Base-by-base conservation (phyloP, 2,113 vertebrate genomes). In the Noturus placidus region DNA sequence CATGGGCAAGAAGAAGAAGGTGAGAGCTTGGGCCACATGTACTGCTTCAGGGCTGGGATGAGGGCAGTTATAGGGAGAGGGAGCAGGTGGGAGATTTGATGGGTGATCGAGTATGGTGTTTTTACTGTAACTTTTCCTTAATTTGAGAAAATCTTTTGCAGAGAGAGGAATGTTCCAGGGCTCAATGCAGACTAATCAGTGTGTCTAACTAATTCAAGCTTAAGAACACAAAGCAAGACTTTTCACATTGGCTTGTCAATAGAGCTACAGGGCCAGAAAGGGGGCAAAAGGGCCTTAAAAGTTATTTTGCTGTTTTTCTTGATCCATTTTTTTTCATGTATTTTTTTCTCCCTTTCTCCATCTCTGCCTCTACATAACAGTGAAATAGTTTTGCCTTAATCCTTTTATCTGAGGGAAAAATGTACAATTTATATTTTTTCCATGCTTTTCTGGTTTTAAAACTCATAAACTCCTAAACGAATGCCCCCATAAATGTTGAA, bases 361-460 rank as follows among this genome's bases (percentile, higher is more conserved):
- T 87, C 56, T 83, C 33, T 70, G 33, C 9, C n/a, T 81, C 25
- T 56, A n/a, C 46, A 22, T 79, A 33, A 20, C 61, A 69, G 85
- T 83, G 69, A 82, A 88, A 78, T 88, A 35, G 38, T 83, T 87
- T 85, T 88, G 33, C 76, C 13, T 59, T 61, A 86, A 67, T 72
- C 65, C 6, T 86, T 86, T 87, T 65, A 87, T 87, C 79, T 69
- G 38, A 54, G 78, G 74, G 83, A 52, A 81, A 86, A 88, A 88
- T 69, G 84, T 63, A 59, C 78, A 83, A 87, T 83, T 88, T 88
- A 91, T 91, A 83, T 59, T 67, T 88, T 91, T 91, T 88, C 88
- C 82, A 88, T 84, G 77, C 57, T 87, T 83, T 63, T 42, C 33
- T 63, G 56, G 54, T 87, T 59, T 61, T 50, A 54, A 89, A 90